Base-by-base conservation (phyloP, 2,113 vertebrate species). In the Lonchura striata region DNA sequence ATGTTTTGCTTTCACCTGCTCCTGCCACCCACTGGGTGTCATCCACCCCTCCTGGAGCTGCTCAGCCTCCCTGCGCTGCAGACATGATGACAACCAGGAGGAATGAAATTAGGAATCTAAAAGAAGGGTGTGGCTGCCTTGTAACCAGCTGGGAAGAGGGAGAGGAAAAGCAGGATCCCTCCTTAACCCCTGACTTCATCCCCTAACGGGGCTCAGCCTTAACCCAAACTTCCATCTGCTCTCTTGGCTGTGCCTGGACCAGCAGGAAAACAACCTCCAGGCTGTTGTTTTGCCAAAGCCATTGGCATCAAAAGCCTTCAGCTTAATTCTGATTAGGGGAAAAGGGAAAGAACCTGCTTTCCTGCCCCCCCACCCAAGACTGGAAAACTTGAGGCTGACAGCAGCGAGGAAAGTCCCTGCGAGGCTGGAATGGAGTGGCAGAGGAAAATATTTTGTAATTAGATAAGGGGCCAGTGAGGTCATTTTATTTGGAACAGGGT, bases 171-270 rank as follows among this genome's bases (percentile, higher is more conserved):
- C 30, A 6, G 28, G 64, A 66, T 28, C 65, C 60, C 56, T 86
- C 4, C 0, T 17, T 21, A 7, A 33, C 22, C 13, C 1, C 14
- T 49, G 86, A 56, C 59, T 86, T 65, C 23, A 18, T 24, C 39
- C 42, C 54, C 31, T 77, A 54, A 53, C 3, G 11, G 87, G 82
- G 78, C 2, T 0, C 74, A 37, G 86, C 56, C 46, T 74, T 71
- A 57, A 9, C 76, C 75, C 54, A 3, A 63, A 20, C 47, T 42
- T 61, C 11, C 6, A 5, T 19, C 46, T 0, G 11, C 49, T 54
- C n/a, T 27, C 11, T 13, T 3, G 0, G 47, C 63, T 54, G 33
- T 0, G 0, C 47, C 3, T 1, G 13, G 31, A 46, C 4, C 3
- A 35, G 86, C 65, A 11, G 82, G 57, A 69, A 2, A 61, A n/a